These are phyloP conservation scores for Tonatia bakeri DNA, from an alignment of 2,113 vertebrate species.

Conservation along the genomic window DNA sequence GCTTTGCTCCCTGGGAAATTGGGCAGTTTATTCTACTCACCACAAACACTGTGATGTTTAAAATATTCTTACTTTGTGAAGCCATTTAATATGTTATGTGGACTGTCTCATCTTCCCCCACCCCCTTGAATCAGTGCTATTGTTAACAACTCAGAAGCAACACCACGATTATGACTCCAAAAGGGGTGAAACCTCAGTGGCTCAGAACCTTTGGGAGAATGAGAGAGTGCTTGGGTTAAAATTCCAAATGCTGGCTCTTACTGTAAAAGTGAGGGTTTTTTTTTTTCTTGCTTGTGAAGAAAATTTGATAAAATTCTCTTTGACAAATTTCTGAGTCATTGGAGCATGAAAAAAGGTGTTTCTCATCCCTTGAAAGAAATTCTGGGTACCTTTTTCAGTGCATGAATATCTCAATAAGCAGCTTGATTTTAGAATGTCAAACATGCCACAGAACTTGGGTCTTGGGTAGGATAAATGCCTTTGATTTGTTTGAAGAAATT, in stretches of 20 bases:
- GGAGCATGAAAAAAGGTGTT: slow-evolving; percentile 52
- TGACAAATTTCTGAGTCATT: slow-evolving; percentile 61
- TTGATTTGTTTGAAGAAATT: slow-evolving; percentile 77
- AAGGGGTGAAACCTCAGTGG: not conserved
- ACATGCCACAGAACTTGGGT: slow-evolving; percentile 63
- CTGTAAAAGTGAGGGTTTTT: slow-evolving; percentile 16
- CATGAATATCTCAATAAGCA: slow-evolving; percentile 67
- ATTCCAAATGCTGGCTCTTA: slow-evolving; percentile 34
- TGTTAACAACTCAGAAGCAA: slow-evolving; percentile 46
- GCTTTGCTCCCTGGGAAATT: not conserved
- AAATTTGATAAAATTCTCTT: slow-evolving; percentile 62
- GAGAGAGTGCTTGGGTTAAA: slow-evolving; percentile 23
- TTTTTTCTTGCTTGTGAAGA: not conserved
- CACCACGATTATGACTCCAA: not conserved
- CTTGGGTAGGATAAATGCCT: slow-evolving; percentile 67
- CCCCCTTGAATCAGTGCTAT: slow-evolving; percentile 33
- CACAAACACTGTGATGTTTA: not conserved
- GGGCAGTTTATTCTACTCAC: not conserved
- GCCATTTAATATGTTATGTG: not conserved
- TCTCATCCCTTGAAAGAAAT: slow-evolving; percentile 60
- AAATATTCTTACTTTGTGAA: slow-evolving; percentile 34
- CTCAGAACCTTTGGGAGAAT: slow-evolving; percentile 58
- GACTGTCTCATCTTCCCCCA: not conserved
- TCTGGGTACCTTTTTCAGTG: slow-evolving; percentile 34
- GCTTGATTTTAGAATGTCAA: slow-evolving; percentile 71